phyloP scores from a whole-genome alignment of 2,797 vertebrate genomes.

The Diglossa cyanea region DNA sequence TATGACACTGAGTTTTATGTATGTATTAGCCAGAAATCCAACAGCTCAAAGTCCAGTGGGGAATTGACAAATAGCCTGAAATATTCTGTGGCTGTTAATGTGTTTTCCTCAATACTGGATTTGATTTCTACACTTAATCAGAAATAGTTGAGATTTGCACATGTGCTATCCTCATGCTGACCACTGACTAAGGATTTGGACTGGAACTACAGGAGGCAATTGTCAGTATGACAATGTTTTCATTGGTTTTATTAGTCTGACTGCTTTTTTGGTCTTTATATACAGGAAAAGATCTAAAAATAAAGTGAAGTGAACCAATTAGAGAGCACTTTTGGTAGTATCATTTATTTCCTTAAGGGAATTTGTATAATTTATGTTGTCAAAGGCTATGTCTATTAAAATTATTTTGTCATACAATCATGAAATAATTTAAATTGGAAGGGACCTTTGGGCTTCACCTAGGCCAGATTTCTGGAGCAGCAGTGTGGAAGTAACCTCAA shows the following conservation, averaged over 20 bases:
- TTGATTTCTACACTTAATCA: background rate
- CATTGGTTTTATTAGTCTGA: background rate
- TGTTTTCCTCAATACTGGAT: background rate
- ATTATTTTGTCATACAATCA: background rate
- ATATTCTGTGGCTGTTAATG: background rate
- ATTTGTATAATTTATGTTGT: background rate
- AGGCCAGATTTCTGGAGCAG: background rate
- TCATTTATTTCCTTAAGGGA: background rate
- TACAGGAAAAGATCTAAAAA: background rate
- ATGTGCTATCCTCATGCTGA: background rate
- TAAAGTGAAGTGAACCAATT: background rate
- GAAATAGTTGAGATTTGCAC: background rate
- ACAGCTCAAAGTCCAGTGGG: background rate
- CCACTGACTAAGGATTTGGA: background rate
- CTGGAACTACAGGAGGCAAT: background rate
- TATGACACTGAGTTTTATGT: background rate
- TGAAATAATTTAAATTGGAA: background rate
- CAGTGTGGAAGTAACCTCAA: rapidly evolving
- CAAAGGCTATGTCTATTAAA: background rate
- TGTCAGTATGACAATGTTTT: background rate
- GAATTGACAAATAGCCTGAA: background rate
- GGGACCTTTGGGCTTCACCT: background rate
- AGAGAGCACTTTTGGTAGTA: background rate
- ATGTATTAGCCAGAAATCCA: background rate
- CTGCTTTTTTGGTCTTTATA: background rate